These are phyloP conservation scores for Typhlichthys subterraneus DNA, from an alignment of 2,797 vertebrate genomes.

Conservation along the genomic window DNA sequence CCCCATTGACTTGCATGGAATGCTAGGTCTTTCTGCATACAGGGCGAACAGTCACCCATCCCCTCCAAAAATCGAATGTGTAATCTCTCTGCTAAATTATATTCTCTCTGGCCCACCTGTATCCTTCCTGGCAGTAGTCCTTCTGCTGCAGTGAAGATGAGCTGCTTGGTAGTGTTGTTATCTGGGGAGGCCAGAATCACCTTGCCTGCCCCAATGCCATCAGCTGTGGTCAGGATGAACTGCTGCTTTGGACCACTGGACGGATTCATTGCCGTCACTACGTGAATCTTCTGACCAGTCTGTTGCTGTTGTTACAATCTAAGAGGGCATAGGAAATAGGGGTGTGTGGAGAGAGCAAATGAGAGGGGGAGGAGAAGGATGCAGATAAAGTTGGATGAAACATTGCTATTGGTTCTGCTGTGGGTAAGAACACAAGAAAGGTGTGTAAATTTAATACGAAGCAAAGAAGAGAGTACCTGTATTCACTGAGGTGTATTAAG, in stretches of 20 bases:
- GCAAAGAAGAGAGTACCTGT: slow-evolving; percentile 79
- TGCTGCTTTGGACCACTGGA: slow-evolving; percentile 88
- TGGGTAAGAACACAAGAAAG: slow-evolving; percentile 6
- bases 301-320: slow-evolving; percentile 99
- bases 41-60: too few species aligned
- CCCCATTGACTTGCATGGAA: too few species aligned
- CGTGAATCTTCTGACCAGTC: slow-evolving; percentile 96
- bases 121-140: slow-evolving; percentile 93
- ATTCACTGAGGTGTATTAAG: slow-evolving; percentile 88
- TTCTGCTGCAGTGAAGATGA: slow-evolving; percentile 94
- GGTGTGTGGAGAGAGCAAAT: slow-evolving; percentile 1
- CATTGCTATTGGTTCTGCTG: background rate
- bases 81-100: too few species aligned
- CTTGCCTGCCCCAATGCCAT: slow-evolving; percentile 90
- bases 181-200: slow-evolving; percentile 93
- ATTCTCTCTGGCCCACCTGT: slow-evolving; percentile 78
- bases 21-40: too few species aligned
- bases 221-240: slow-evolving; percentile 92
- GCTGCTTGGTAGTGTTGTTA: slow-evolving; percentile 88
- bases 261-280: slow-evolving; percentile 92
- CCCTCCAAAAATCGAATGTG: too few species aligned
- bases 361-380: background rate
- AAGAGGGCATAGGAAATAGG: slow-evolving; percentile 20
- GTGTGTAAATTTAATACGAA: slow-evolving; percentile 5
- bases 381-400: background rate